Conservation (phyloP, 92 coral and sea anemone species). For the Plumapathes pennacea region DNA sequence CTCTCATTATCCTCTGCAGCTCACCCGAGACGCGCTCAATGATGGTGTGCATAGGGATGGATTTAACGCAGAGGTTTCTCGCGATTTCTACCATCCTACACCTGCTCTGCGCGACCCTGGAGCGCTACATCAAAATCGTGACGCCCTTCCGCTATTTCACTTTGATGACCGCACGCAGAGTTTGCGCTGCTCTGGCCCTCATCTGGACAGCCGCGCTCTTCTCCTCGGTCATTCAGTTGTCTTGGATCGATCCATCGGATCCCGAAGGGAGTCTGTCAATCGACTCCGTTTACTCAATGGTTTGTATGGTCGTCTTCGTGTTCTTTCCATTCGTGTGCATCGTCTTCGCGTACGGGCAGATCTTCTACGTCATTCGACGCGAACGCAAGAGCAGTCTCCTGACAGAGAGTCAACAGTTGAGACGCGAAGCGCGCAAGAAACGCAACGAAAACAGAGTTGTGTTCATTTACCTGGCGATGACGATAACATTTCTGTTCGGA, state of each 20-base stretch:
- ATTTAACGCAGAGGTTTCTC: slow-evolving; percentile 28
- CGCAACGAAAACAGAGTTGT: slow-evolving; percentile 46
- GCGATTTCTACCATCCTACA: slow-evolving; percentile 49
- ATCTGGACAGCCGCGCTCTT: slow-evolving; percentile 48
- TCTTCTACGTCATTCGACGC: slow-evolving; percentile 39
- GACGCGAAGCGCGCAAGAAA: slow-evolving; percentile 22
- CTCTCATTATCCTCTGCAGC: slow-evolving; percentile 31
- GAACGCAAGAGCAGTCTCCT: slow-evolving; percentile 29
- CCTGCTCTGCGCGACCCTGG: slow-evolving; percentile 33
- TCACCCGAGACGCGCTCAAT: background rate
- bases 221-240: slow-evolving; percentile 39
- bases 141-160: slow-evolving; percentile 48
- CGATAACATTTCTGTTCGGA: slow-evolving; percentile 33
- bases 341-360: slow-evolving; percentile 34
- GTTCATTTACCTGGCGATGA: slow-evolving; percentile 45
- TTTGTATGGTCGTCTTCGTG: slow-evolving; percentile 27
- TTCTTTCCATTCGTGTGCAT: slow-evolving; percentile 44
- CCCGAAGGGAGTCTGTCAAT: background rate
- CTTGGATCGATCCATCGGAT: slow-evolving; percentile 17
- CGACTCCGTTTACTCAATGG: slow-evolving; percentile 33
- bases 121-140: slow-evolving; percentile 49
- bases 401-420: slow-evolving; percentile 6
- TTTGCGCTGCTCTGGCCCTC: slow-evolving; percentile 13
- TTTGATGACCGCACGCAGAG: slow-evolving; percentile 40
- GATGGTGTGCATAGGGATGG: slow-evolving; percentile 13